Conservation (phyloP, 1,140 invertebrate genomes). For the Orussus abietinus region DNA sequence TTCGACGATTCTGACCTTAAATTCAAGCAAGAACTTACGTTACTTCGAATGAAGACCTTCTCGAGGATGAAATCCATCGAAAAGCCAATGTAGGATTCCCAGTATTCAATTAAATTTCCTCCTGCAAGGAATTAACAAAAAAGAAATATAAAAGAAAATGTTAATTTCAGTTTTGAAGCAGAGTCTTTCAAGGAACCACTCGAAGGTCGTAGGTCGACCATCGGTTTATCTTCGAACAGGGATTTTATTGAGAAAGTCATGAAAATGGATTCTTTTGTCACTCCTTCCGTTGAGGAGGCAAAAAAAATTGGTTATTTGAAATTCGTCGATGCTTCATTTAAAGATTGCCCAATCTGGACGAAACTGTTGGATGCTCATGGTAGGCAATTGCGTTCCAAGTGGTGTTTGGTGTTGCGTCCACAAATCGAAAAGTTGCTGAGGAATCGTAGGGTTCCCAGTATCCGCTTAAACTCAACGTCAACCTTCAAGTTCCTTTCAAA, state of each 20-base stretch:
- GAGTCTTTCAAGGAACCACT: neutral
- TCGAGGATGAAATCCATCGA: neutral
- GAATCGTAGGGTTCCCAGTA: conserved; percentile 8
- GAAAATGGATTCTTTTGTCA: neutral
- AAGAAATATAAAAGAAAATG: neutral
- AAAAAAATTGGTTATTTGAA: conserved; percentile 12
- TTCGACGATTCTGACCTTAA: conserved; percentile 20
- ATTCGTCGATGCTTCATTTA: conserved; percentile 19
- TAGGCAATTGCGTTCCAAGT: conserved; percentile 17
- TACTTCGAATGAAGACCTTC: conserved; percentile 17
- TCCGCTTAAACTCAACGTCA: conserved; percentile 8
- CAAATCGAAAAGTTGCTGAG: conserved; percentile 17
- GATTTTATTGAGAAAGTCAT: conserved; percentile 8
- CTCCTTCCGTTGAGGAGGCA: neutral
- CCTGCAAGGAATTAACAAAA: too few relatives aligned
- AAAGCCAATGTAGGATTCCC: conserved; percentile 14
- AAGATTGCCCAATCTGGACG: conserved; percentile 7
- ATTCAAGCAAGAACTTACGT: conserved; percentile 19
- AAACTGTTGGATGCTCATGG: conserved; percentile 17
- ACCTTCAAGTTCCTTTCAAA: conserved; percentile 11
- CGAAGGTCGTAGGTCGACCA: neutral
- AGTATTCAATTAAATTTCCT: neutral
- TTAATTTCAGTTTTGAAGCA: neutral
- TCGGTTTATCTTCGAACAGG: neutral
- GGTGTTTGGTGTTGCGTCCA: conserved; percentile 16